These are phyloP conservation scores for Poeciliopsis presidionis DNA, from an alignment of 2,797 vertebrate genomes.

Conservation along the genomic window DNA sequence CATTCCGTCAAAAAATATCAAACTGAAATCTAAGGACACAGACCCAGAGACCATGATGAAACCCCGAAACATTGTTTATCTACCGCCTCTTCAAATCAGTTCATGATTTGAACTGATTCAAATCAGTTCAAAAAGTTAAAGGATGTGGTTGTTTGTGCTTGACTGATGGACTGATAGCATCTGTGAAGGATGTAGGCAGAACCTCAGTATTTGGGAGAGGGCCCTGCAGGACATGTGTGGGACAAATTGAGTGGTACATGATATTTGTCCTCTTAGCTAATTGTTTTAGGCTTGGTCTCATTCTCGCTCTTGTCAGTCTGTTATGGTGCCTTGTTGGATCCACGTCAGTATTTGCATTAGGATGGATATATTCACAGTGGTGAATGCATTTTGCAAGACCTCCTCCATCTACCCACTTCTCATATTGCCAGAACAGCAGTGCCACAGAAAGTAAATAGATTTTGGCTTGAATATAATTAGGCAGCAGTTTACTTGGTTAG, in stretches of 20 bases:
- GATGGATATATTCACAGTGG: constrained; percentile 62
- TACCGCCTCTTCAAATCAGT: not conserved
- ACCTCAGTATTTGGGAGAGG: too few species aligned
- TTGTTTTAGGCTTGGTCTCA: constrained; percentile 74
- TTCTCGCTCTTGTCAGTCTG: constrained; percentile 72
- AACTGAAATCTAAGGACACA: not conserved
- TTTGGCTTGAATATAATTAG: constrained; percentile 81
- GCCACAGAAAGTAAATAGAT: constrained; percentile 76
- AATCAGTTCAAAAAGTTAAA: too few species aligned
- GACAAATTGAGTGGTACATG: constrained; percentile 4
- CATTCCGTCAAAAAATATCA: not conserved
- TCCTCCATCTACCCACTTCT: constrained; percentile 52
- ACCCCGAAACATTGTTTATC: not conserved
- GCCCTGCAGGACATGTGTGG: too few species aligned
- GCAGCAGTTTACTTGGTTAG: constrained; percentile 79
- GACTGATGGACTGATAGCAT: too few species aligned
- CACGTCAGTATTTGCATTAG: constrained; percentile 74
- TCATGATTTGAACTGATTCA: too few species aligned
- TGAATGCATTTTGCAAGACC: constrained; percentile 57
- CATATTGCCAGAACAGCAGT: constrained; percentile 68
- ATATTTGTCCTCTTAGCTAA: constrained; percentile 82
- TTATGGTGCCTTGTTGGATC: constrained; percentile 61
- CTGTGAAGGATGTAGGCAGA: too few species aligned
- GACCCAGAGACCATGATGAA: too few species aligned
- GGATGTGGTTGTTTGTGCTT: too few species aligned